A percentile compares a stretch with the other conserved stretches of the same genome.
Evolutionary conservation across 2,113 vertebrate species (phyloP).

Genomic region (Psammodynastes pulverulentus): DNA sequence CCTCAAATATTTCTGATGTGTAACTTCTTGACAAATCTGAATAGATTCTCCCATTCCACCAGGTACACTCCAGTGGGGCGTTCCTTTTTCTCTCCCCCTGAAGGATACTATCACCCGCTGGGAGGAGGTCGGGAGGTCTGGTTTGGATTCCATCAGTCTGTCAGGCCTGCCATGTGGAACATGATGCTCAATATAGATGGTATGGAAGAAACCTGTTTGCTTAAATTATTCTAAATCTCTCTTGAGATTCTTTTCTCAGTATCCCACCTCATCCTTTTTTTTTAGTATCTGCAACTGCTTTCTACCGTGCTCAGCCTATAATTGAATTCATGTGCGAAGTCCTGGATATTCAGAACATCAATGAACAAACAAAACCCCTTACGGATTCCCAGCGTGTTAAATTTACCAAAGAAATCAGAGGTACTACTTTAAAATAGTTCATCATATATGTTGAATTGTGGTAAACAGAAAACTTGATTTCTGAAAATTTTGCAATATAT

Average conservation of each 20-base stretch:
- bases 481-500: not conserved
- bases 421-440: conserved; percentile 63
- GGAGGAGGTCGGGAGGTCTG: conserved; percentile 96
- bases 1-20: not conserved
- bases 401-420: conserved; percentile 99
- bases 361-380: conserved; percentile 95
- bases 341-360: conserved; percentile 97
- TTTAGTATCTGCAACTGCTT: conserved; percentile 95
- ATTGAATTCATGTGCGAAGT: conserved; percentile 99
- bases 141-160: conserved; percentile 99
- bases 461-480: not conserved
- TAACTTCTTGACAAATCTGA: not conserved
- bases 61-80: conserved; percentile 98
- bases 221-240: not conserved
- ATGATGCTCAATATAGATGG: conserved; percentile 99
- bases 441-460: not conserved
- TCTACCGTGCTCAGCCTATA: conserved; percentile 97
- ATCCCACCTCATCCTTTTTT: not conserved
- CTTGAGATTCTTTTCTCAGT: conserved; percentile 26
- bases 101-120: conserved; percentile 98
- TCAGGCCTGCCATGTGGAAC: conserved; percentile 99
- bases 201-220: conserved; percentile 56
- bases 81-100: conserved; percentile 96
- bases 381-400: conserved; percentile 98
- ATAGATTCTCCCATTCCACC: not conserved